phyloP scores from a whole-genome alignment of 2,797 vertebrate genomes.

The Ctenochaetus hawaiiensis region DNA sequence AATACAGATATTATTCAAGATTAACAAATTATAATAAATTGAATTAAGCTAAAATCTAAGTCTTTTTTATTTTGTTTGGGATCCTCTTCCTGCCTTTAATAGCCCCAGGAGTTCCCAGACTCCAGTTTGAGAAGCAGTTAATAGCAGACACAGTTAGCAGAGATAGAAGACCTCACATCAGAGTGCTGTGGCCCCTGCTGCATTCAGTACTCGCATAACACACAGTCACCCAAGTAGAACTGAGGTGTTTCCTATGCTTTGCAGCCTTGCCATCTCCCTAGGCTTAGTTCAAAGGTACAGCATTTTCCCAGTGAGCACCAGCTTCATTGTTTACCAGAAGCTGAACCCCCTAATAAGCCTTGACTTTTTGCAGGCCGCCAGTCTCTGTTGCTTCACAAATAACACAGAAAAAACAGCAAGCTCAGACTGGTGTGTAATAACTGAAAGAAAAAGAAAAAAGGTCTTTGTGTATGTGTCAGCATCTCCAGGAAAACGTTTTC shows the following conservation, averaged over 20 bases:
- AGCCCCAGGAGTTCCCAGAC: neutral
- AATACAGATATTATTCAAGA: neutral
- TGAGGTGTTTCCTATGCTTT: conserved; percentile 43
- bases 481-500: conserved; percentile 61
- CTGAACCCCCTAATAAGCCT: conserved; percentile 62
- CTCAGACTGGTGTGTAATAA: conserved; percentile 50
- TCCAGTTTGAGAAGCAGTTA: neutral
- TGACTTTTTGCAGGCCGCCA: conserved; percentile 47
- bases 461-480: conserved; percentile 64
- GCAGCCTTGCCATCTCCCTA: conserved; percentile 21
- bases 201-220: conserved; percentile 22
- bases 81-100: neutral
- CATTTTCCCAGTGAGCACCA: conserved; percentile 18
- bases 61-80: neutral
- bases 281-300: conserved; percentile 47
- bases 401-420: conserved; percentile 8
- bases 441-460: conserved; percentile 28
- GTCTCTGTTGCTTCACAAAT: conserved; percentile 15
- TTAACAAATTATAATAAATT: neutral
- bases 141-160: neutral
- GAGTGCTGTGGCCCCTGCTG: conserved; percentile 7
- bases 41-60: neutral
- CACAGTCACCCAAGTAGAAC: conserved; percentile 33
- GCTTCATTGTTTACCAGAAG: conserved; percentile 67
- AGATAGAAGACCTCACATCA: conserved; percentile 6